Conservation (phyloP, 92 coral and sea anemone species). For the Isaurus tuberculatus region DNA sequence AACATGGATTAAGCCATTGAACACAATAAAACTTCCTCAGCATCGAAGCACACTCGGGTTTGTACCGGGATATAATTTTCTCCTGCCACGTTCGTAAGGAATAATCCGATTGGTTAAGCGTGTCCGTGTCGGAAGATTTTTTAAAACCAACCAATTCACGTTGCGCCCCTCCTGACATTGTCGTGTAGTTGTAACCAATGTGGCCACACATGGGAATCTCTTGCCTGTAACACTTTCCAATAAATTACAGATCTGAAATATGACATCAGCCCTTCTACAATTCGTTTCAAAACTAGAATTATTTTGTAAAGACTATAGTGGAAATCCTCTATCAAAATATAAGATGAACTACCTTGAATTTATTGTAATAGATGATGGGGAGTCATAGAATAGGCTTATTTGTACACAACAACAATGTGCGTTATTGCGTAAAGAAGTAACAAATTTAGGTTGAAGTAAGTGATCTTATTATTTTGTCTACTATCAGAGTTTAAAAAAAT, state of each 20-base stretch:
- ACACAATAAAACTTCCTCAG: conserved; percentile 5
- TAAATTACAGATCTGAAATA: conserved; percentile 27
- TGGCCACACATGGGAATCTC: conserved; percentile 39
- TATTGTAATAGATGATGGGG: too few species aligned
- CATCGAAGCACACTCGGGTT: background rate
- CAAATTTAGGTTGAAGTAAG: too few species aligned
- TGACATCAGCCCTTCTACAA: background rate
- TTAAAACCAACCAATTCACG: background rate
- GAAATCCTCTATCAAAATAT: too few species aligned
- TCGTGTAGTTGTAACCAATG: conserved; percentile 15
- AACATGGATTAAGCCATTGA: conserved; percentile 28
- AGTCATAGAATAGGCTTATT: too few species aligned
- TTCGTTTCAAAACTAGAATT: background rate
- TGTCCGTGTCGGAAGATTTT: background rate
- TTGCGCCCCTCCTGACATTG: background rate
- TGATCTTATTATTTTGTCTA: too few species aligned
- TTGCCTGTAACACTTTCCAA: conserved; percentile 34
- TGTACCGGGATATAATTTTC: conserved; percentile 2
- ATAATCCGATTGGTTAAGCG: conserved; percentile 27
- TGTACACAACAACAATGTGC: too few species aligned
- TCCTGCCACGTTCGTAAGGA: conserved; percentile 3
- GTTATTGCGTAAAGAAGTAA: too few species aligned
- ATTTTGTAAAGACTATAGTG: too few species aligned
- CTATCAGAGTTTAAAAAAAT: too few species aligned
- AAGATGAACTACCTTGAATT: too few species aligned